These are phyloP conservation scores for Cephonodes hylas DNA, from an alignment of 2,888 invertebrate genomes.

Conservation along the genomic window DNA sequence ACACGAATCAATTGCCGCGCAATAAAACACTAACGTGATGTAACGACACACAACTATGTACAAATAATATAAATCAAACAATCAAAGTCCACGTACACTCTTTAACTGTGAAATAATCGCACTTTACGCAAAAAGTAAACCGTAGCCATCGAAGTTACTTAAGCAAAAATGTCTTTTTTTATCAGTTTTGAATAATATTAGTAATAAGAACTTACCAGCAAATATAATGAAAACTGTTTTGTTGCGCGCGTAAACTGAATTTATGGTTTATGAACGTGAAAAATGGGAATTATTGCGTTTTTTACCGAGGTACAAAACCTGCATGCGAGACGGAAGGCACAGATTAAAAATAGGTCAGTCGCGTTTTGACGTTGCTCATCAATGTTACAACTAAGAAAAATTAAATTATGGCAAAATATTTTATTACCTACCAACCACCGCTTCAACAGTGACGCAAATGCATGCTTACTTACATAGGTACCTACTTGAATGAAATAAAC, in stretches of 20 bases:
- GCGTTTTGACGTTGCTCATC: not conserved
- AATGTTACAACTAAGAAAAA: not conserved
- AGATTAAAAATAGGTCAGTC: constrained; percentile 25
- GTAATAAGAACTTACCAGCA: not conserved
- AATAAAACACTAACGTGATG: not conserved
- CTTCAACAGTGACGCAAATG: too few relatives aligned
- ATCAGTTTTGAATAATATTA: not conserved
- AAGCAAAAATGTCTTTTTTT: not conserved
- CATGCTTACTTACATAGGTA: too few relatives aligned
- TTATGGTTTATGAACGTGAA: constrained; percentile 14
- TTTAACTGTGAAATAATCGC: constrained; percentile 1
- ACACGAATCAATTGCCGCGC: not conserved
- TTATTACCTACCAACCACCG: too few relatives aligned
- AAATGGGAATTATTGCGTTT: constrained; percentile 26
- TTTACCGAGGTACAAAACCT: constrained; percentile 19
- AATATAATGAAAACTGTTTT: not conserved
- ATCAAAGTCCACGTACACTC: constrained; percentile 1
- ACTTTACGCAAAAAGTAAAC: constrained; percentile 1
- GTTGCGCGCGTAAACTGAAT: not conserved
- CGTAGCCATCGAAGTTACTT: constrained; percentile 2
- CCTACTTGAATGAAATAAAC: too few relatives aligned
- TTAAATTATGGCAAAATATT: not conserved
- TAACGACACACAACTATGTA: constrained; percentile 11
- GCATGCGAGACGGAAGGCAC: constrained; percentile 21
- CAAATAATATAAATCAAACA: constrained; percentile 9